Evolutionary conservation across 2,888 invertebrate species (phyloP).

Genomic region (Aphodius sticticus): DNA sequence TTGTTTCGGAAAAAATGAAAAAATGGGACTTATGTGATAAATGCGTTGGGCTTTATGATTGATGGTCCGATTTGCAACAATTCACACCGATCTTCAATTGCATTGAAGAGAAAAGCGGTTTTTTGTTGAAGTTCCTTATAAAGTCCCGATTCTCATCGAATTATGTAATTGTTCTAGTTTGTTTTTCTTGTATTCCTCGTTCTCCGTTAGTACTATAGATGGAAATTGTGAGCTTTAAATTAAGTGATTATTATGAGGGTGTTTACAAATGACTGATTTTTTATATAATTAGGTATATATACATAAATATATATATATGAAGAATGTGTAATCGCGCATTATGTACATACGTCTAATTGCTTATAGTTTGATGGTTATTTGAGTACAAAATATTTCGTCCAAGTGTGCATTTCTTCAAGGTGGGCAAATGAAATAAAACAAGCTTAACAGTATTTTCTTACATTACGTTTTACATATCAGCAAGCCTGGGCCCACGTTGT

Average conservation of each 20-base stretch:
- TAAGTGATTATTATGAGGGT: conserved; percentile 23
- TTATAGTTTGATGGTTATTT: conserved; percentile 51
- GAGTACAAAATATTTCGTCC: conserved; percentile 41
- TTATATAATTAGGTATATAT: conserved; percentile 43
- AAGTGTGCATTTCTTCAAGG: conserved; percentile 38
- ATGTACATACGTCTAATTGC: conserved; percentile 48
- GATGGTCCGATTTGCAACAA: not conserved
- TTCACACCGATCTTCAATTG: not conserved
- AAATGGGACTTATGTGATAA: conserved; percentile 1
- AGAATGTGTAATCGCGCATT: conserved; percentile 41
- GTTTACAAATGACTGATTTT: conserved; percentile 44
- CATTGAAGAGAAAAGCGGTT: not conserved
- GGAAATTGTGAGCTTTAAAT: not conserved
- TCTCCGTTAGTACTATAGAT: conserved; percentile 4
- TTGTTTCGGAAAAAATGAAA: not conserved
- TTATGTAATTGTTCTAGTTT: not conserved
- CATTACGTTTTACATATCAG: conserved; percentile 37
- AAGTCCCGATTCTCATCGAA: conserved; percentile 4
- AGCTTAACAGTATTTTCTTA: conserved; percentile 38
- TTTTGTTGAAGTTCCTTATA: not conserved
- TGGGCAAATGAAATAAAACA: conserved; percentile 26
- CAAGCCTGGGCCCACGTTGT: conserved; percentile 18
- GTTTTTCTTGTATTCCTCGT: conserved; percentile 4
- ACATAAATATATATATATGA: conserved; percentile 42
- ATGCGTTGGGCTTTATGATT: not conserved